phyloP scores from a whole-genome alignment of 1,140 invertebrate species.

The Bombus ignitus region DNA sequence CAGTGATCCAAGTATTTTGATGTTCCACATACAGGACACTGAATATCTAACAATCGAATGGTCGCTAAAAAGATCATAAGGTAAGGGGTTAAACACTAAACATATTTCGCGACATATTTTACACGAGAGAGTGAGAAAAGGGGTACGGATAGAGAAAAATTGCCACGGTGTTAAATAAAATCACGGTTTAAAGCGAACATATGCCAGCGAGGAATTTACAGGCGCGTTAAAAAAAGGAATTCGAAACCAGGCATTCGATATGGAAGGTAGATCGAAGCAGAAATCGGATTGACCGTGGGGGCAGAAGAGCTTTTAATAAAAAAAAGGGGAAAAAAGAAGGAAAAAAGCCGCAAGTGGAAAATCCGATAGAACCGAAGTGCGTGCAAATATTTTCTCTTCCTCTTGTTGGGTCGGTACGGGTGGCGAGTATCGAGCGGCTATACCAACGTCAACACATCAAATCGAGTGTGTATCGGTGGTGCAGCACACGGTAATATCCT shows the following conservation, averaged over 20 bases:
- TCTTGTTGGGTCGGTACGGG: slow-evolving; percentile 60
- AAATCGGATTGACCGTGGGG: slow-evolving; percentile 62
- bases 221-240: slow-evolving; percentile 54
- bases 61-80: neutral
- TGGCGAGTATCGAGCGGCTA: slow-evolving; percentile 55
- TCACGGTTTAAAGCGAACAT: slow-evolving; percentile 33
- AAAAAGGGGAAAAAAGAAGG: too few relatives aligned
- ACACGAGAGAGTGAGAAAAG: neutral
- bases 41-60: neutral
- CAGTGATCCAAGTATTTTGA: too few relatives aligned
- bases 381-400: slow-evolving; percentile 78
- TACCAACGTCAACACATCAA: slow-evolving; percentile 76
- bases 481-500: slow-evolving; percentile 76
- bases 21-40: too few relatives aligned
- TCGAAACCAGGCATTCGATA: slow-evolving; percentile 54
- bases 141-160: neutral
- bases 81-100: neutral
- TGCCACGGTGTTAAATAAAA: slow-evolving; percentile 34
- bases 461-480: slow-evolving; percentile 79
- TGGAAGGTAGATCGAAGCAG: slow-evolving; percentile 60
- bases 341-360: slow-evolving; percentile 75
- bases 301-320: slow-evolving; percentile 75
- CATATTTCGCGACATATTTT: too few relatives aligned
- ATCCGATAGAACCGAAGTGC: slow-evolving; percentile 77
- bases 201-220: slow-evolving; percentile 13